Percentiles rank a stretch among this genome's conserved stretches.
Evolutionary conservation across 2,113 vertebrate species (phyloP).

Genomic region (Eulemur rufifrons): DNA sequence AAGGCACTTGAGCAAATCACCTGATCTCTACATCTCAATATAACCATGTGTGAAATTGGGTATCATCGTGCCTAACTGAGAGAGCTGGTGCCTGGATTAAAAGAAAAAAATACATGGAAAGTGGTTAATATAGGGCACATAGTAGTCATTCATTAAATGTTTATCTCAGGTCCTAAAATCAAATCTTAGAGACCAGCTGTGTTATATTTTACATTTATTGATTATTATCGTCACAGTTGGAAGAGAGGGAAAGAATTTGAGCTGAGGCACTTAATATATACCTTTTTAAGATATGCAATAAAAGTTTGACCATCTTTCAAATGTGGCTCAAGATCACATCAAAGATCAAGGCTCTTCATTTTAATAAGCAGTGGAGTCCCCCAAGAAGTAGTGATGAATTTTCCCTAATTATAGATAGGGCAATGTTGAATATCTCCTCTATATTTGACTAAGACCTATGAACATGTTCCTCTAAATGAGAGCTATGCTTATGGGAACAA

Average conservation of each 20-base stretch:
- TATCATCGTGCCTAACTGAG: neutral
- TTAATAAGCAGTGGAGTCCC: neutral
- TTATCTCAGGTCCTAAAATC: neutral
- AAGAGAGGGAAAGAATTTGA: neutral
- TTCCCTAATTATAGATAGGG: neutral
- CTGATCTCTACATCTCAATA: neutral
- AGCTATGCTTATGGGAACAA: neutral
- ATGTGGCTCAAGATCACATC: neutral
- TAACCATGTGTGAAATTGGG: neutral
- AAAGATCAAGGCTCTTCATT: neutral
- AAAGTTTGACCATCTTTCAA: neutral
- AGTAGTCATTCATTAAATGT: neutral
- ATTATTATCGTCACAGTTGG: neutral
- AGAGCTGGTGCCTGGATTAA: neutral
- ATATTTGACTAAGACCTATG: neutral
- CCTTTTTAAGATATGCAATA: neutral
- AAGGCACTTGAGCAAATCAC: neutral
- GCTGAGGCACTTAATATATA: neutral
- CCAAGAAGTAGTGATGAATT: neutral
- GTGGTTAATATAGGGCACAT: neutral
- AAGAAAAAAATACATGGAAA: neutral
- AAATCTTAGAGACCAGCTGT: neutral
- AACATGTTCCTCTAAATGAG: neutral
- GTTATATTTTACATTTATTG: neutral
- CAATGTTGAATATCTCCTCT: neutral